Percentiles rank a stretch among this genome's conserved stretches.
phyloP scores from a whole-genome alignment of 2,113 vertebrate genomes.

The Narcine bancroftii region DNA sequence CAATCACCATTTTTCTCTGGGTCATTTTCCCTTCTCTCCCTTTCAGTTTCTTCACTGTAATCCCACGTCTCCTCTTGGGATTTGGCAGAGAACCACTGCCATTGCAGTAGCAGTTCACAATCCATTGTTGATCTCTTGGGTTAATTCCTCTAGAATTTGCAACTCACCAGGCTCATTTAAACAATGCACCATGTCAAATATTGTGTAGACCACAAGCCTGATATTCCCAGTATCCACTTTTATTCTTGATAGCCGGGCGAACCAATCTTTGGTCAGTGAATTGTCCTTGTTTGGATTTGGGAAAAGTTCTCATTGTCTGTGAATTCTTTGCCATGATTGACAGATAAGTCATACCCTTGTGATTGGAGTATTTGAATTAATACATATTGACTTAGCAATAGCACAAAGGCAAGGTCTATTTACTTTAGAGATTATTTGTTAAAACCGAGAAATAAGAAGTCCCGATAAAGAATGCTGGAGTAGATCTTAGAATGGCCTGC shows the following conservation, averaged over 20 bases:
- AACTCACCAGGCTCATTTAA: neutral
- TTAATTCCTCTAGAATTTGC: neutral
- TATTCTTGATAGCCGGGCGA: neutral
- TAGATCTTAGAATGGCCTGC: neutral
- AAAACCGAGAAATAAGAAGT: conserved; percentile 37
- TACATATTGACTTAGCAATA: conserved; percentile 43
- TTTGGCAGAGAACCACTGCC: neutral
- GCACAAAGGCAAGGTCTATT: conserved; percentile 33
- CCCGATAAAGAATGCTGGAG: conserved; percentile 28
- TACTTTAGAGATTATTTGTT: conserved; percentile 40
- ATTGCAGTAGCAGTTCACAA: neutral
- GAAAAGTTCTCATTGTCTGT: conserved; percentile 42
- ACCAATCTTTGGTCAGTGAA: conserved; percentile 60
- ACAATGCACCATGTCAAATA: conserved; percentile 38
- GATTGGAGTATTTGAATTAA: conserved; percentile 42
- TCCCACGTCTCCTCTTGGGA: neutral
- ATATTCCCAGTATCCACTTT: neutral
- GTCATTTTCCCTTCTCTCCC: neutral
- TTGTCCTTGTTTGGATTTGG: conserved; percentile 51
- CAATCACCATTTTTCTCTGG: neutral
- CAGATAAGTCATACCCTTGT: conserved; percentile 41
- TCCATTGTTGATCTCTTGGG: neutral
- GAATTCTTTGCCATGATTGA: conserved; percentile 40
- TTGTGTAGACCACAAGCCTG: neutral
- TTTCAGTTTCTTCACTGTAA: neutral